Conservation (phyloP, 2,888 invertebrate species). For the Diaprepes abbreviatus region DNA sequence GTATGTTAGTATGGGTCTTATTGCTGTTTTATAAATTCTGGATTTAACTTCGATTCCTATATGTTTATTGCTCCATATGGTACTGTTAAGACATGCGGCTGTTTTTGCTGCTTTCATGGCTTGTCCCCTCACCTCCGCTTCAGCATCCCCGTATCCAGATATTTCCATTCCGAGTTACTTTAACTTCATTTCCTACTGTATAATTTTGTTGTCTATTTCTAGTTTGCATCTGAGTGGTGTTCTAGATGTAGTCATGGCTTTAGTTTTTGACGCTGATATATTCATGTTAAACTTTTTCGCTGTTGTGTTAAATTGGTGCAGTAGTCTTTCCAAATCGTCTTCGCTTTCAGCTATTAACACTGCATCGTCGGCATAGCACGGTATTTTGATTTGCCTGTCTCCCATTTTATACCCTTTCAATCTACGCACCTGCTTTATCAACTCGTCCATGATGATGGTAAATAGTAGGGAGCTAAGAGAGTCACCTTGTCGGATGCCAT, state of each 20-base stretch:
- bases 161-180: conserved; percentile 30
- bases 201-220: conserved; percentile 30
- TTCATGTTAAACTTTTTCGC: conserved; percentile 31
- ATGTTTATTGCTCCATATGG: neutral
- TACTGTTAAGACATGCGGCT: neutral
- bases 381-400: conserved; percentile 21
- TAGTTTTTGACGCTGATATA: conserved; percentile 16
- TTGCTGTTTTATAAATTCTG: neutral
- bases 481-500: conserved; percentile 36
- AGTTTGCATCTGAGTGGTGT: conserved; percentile 47
- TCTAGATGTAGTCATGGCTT: conserved; percentile 34
- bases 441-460: conserved; percentile 36
- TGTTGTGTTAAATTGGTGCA: conserved; percentile 25
- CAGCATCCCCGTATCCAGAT: conserved; percentile 3
- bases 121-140: conserved; percentile 9
- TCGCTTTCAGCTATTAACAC: conserved; percentile 42
- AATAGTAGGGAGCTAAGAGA: conserved; percentile 18
- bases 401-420: conserved; percentile 15
- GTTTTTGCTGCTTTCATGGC: neutral
- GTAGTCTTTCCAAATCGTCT: conserved; percentile 43
- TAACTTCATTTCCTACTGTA: conserved; percentile 40
- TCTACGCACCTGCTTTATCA: neutral
- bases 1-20: no score
- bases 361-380: conserved; percentile 46
- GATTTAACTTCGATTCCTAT: neutral